These are phyloP conservation scores for Cylloceria caligata DNA, from an alignment of 2,888 invertebrate genomes.

Conservation along the genomic window DNA sequence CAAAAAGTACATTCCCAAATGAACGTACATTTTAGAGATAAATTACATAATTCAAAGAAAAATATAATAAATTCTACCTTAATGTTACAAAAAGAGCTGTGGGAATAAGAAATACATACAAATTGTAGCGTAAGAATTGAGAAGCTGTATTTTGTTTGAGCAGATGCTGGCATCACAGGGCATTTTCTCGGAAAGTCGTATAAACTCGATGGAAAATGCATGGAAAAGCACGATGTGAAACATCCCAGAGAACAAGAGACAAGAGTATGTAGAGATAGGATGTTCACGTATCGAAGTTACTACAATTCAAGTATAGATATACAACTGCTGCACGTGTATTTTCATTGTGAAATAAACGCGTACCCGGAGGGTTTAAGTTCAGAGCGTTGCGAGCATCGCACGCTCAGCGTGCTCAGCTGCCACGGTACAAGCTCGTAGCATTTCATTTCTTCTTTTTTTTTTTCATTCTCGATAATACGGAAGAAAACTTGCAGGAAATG, in stretches of 20 bases:
- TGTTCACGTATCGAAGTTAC: not conserved
- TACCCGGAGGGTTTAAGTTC: slow-evolving; percentile 32
- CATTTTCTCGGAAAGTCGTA: slow-evolving; percentile 36
- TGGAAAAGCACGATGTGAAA: slow-evolving; percentile 51
- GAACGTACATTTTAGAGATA: too few relatives aligned
- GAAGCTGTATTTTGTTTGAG: not conserved
- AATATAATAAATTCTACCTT: too few relatives aligned
- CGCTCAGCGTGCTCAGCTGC: slow-evolving; percentile 27
- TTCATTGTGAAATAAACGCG: slow-evolving; percentile 6
- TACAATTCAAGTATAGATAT: slow-evolving; percentile 4
- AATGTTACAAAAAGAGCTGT: too few relatives aligned
- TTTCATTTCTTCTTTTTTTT: slow-evolving; percentile 51
- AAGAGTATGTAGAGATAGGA: not conserved
- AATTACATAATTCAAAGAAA: too few relatives aligned
- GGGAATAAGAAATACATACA: not conserved
- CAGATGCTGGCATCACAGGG: not conserved
- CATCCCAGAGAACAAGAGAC: not conserved
- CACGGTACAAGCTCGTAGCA: not conserved
- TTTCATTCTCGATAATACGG: slow-evolving; percentile 41
- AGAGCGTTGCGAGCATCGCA: slow-evolving; percentile 33
- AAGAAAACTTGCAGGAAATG: slow-evolving; percentile 53
- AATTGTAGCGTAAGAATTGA: not conserved
- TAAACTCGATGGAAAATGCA: slow-evolving; percentile 54
- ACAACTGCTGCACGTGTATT: not conserved
- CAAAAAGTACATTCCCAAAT: too few relatives aligned